Conservation (phyloP, 2,797 vertebrate genomes). For the Netta rufina region DNA sequence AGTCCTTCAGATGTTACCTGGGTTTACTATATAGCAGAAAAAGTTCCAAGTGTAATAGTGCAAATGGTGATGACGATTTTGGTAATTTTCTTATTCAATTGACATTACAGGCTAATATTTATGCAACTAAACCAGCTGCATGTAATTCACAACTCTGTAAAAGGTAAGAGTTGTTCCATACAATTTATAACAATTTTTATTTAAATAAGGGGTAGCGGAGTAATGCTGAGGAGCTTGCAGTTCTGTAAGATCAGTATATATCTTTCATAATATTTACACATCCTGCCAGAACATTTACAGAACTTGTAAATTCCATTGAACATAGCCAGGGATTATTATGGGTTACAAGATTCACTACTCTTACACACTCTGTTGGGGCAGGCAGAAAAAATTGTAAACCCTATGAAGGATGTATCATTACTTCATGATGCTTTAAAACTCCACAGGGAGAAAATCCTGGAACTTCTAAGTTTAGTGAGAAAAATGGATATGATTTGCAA, state of each 20-base stretch:
- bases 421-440: slow-evolving; percentile 41
- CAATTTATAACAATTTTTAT: neutral
- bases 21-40: neutral
- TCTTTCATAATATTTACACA: slow-evolving; percentile 5
- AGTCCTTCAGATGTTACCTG: neutral
- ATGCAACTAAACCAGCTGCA: neutral
- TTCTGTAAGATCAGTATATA: neutral
- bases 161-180: neutral
- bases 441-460: neutral
- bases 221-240: neutral
- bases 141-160: neutral
- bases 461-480: neutral
- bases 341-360: slow-evolving; percentile 23
- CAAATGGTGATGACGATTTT: neutral
- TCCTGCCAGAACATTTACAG: neutral
- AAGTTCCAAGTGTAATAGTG: neutral
- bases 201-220: neutral
- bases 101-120: neutral
- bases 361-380: neutral
- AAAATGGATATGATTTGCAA: neutral
- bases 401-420: slow-evolving; percentile 17
- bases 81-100: neutral
- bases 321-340: neutral
- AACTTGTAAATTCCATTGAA: neutral
- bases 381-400: slow-evolving; percentile 9